A percentile compares a stretch with the other conserved stretches of the same genome.
Evolutionary conservation across 2,888 invertebrate species (phyloP).

Genomic region (Andrena bicolor): DNA sequence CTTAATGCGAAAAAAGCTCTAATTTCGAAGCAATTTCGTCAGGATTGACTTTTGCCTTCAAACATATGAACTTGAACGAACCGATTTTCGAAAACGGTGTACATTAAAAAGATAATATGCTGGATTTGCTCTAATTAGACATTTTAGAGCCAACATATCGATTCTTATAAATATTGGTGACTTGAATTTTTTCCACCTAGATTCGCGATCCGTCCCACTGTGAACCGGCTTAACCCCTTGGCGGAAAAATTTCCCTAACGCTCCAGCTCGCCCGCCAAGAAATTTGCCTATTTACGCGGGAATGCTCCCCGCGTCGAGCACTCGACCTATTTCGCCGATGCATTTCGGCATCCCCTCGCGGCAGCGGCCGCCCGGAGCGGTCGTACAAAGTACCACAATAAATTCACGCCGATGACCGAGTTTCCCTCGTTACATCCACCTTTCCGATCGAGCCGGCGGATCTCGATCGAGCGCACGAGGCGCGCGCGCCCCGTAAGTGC

Average conservation of each 20-base stretch:
- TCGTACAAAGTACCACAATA: slow-evolving; percentile 41
- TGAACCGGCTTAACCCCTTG: not conserved
- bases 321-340: slow-evolving; percentile 43
- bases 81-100: too few relatives aligned
- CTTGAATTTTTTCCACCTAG: too few relatives aligned
- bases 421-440: slow-evolving; percentile 41
- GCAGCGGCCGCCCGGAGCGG: slow-evolving; percentile 20
- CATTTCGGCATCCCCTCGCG: slow-evolving; percentile 38
- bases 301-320: slow-evolving; percentile 27
- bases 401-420: slow-evolving; percentile 53
- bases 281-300: slow-evolving; percentile 45
- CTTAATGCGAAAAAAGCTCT: too few relatives aligned
- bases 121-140: too few relatives aligned
- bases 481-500: slow-evolving; percentile 13
- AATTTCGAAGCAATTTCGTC: too few relatives aligned
- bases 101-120: too few relatives aligned
- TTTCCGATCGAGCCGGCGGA: slow-evolving; percentile 38
- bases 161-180: too few relatives aligned
- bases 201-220: too few relatives aligned
- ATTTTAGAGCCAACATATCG: too few relatives aligned
- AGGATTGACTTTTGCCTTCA: too few relatives aligned
- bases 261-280: slow-evolving; percentile 18
- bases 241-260: slow-evolving; percentile 28
- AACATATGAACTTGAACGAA: too few relatives aligned
- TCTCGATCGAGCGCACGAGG: slow-evolving; percentile 27